Evolutionary conservation across 2,888 invertebrate species (phyloP).

Genomic region (Tetragnatha montana): DNA sequence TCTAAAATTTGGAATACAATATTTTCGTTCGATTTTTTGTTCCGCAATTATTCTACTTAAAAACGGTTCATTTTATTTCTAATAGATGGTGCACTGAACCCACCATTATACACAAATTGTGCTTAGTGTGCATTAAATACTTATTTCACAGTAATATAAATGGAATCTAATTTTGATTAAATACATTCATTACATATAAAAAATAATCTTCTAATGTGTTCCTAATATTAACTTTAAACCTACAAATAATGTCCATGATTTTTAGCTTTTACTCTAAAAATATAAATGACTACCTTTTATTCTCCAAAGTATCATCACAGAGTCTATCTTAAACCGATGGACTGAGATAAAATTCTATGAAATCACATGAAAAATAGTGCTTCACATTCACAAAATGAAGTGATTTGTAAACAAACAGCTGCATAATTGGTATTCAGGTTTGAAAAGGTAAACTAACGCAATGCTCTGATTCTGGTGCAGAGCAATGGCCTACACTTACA

Average conservation of each 20-base stretch:
- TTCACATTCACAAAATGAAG: slow-evolving; percentile 49
- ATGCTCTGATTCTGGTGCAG: not conserved
- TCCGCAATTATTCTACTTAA: not conserved
- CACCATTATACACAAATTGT: not conserved
- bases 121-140: not conserved
- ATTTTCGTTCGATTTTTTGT: too few species aligned
- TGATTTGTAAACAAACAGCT: slow-evolving; percentile 60
- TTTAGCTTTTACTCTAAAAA: slow-evolving; percentile 50
- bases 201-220: slow-evolving; percentile 53
- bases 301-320: slow-evolving; percentile 33
- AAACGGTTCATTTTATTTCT: not conserved
- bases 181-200: slow-evolving; percentile 46
- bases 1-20: not conserved
- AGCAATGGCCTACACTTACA: slow-evolving; percentile 11
- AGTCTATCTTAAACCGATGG: slow-evolving; percentile 22
- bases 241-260: slow-evolving; percentile 38
- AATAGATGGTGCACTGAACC: not conserved
- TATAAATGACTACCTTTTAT: slow-evolving; percentile 48
- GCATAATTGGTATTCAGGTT: slow-evolving; percentile 37
- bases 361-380: slow-evolving; percentile 58
- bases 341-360: slow-evolving; percentile 55
- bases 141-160: slow-evolving; percentile 11
- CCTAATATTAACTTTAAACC: slow-evolving; percentile 34
- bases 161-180: slow-evolving; percentile 36
- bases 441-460: slow-evolving; percentile 15